Conservation (phyloP, 2,888 invertebrate species). For the Himalopsyche anomala region DNA sequence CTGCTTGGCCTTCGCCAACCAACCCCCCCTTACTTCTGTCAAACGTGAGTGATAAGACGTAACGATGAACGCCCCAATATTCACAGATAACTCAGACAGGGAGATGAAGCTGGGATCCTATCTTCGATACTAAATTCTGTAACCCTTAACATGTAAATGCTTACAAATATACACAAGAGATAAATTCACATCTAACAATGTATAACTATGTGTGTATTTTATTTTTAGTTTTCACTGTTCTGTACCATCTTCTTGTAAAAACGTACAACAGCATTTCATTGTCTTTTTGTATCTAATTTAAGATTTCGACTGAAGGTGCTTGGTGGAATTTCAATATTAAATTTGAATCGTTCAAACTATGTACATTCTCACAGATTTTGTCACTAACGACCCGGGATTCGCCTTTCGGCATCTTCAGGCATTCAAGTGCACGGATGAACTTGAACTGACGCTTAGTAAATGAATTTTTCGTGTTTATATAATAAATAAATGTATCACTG, state of each 20-base stretch:
- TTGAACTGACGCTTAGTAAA: too few relatives aligned
- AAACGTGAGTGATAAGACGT: conserved; percentile 49
- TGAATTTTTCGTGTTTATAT: too few relatives aligned
- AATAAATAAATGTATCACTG: too few relatives aligned
- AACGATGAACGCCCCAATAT: conserved; percentile 46
- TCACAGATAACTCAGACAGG: conserved; percentile 26
- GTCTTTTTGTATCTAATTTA: too few relatives aligned
- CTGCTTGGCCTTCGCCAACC: conserved; percentile 25
- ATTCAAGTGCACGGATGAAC: too few relatives aligned
- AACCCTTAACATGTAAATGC: not conserved
- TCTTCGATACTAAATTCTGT: not conserved
- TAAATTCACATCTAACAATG: not conserved
- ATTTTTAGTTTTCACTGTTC: not conserved
- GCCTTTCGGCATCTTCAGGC: too few relatives aligned
- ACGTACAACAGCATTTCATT: too few relatives aligned
- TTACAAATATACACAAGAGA: not conserved
- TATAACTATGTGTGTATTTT: not conserved
- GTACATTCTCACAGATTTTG: too few relatives aligned
- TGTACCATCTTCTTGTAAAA: not conserved
- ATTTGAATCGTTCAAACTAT: too few relatives aligned
- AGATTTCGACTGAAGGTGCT: too few relatives aligned
- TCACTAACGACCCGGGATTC: too few relatives aligned
- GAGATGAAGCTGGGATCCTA: not conserved
- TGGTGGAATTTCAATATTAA: too few relatives aligned
- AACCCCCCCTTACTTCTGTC: conserved; percentile 39